Evolutionary conservation across 2,797 vertebrate genomes (phyloP), one percentile per base, ranked within the genome.

Genomic region (Pangasius mekongensis): DNA sequence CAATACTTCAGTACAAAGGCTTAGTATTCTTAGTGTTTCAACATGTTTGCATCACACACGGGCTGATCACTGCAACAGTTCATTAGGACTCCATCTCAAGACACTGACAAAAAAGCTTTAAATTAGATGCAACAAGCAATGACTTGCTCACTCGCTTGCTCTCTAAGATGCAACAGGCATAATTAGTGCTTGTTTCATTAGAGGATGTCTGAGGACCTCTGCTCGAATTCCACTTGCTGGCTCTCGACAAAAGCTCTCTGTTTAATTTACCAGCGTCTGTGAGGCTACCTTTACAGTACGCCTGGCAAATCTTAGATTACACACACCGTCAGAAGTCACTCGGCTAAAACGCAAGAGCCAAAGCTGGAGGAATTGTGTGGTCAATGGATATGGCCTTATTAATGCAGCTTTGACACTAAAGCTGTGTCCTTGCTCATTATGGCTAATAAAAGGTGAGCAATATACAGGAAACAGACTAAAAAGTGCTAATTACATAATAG

Each of bases 151-250:
- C 91, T 87, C 80, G 89, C 85, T 86, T 93, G 43, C 74, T 80
- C 85, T 86, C 60, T 16, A 86, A 86, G 89, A 86, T 88, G 76
- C 90, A 91, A 93, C 92, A 89, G 73, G 90, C 91, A 92, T 94
- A 94, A 95, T 94, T 94, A 94, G 89, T 93, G 91, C 93, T 90
- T 30, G 77, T 92, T 94, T 91, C 92, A 94, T 94, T 93, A 93
- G 93, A 89, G 92, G 94, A 93, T 93, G 93, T 94, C 93, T 93
- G 86, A 86, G 92, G 94, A 92, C 93, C 94, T 89, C 18, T 91
- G 96, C 94, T 95, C 94, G 95, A 94, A 94, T 94, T 97, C 91
- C 93, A 89, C 94, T 94, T 94, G 94, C 94, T 92, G 95, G 93
- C 91, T 94, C 93, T 92, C 93, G 89, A 94, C 91, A 95, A 94